Percentiles rank a stretch among this genome's conserved stretches.
Conservation (phyloP, 2,113 vertebrate species). For the Rhinoderma darwinii region DNA sequence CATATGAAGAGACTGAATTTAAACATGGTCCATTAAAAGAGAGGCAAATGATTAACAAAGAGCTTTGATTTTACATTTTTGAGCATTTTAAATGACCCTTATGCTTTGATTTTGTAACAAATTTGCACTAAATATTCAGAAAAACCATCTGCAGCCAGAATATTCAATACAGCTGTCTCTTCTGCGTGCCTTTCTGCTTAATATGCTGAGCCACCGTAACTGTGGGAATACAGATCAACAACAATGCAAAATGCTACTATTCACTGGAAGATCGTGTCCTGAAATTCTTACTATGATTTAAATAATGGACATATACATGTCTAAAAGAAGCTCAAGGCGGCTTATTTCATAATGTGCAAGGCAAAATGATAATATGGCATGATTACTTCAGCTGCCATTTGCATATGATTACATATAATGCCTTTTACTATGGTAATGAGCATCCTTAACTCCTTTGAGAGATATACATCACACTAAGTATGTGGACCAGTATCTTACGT, state of each 20-base stretch:
- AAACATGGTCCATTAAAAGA: neutral
- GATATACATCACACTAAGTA: constrained; percentile 46
- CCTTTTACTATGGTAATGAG: constrained; percentile 62
- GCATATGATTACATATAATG: constrained; percentile 67
- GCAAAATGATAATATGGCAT: constrained; percentile 57
- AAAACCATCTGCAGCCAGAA: neutral
- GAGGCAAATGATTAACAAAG: neutral
- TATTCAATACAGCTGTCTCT: constrained; percentile 1
- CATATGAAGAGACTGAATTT: neutral
- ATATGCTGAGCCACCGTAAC: neutral
- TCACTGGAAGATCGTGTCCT: neutral
- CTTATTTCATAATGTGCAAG: constrained; percentile 19
- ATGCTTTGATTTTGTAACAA: neutral
- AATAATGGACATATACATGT: constrained; percentile 47
- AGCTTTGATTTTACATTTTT: neutral
- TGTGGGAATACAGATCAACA: neutral
- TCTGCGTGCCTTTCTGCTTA: neutral
- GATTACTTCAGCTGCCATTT: constrained; percentile 65
- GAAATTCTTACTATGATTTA: constrained; percentile 17
- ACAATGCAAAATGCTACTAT: constrained; percentile 29
- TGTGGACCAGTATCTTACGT: constrained; percentile 59
- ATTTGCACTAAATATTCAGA: constrained; percentile 13
- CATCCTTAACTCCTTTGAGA: constrained; percentile 60
- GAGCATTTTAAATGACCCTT: neutral
- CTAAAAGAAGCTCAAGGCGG: constrained; percentile 33